Percentiles rank a stretch among this genome's conserved stretches.
These are phyloP conservation scores for Dinomys branickii DNA, from an alignment of 2,113 vertebrate species.

Conservation along the genomic window DNA sequence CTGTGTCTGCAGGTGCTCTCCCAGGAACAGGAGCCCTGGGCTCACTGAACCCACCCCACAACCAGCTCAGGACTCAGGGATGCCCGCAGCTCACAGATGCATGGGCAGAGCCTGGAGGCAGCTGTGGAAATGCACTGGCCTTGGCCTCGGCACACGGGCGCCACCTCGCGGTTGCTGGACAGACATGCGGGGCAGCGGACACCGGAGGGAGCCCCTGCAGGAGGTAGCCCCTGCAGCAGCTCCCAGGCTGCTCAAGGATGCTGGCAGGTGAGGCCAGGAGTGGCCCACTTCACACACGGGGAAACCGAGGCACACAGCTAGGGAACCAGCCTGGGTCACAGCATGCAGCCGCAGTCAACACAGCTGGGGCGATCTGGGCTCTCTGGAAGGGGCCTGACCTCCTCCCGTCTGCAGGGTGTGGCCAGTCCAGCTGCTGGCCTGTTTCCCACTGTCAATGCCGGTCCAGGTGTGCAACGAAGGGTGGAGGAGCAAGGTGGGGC, in stretches of 20 bases:
- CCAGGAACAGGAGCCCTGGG: neutral
- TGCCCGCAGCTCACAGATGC: too few relatives aligned
- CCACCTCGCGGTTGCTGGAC: neutral
- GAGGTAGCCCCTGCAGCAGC: too few relatives aligned
- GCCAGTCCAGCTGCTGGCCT: neutral
- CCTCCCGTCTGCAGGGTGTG: neutral
- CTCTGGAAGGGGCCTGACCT: neutral
- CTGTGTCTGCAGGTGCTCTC: neutral
- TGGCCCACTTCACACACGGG: neutral
- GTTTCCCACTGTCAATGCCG: neutral
- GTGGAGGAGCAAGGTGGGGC: too few relatives aligned
- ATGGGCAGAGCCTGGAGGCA: neutral
- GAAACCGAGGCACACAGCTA: neutral
- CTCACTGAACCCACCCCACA: neutral
- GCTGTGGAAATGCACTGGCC: too few relatives aligned
- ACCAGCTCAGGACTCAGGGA: neutral
- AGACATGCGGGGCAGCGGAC: neutral
- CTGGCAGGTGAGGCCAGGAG: neutral
- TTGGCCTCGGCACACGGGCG: neutral
- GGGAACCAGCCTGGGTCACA: neutral
- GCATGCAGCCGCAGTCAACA: fast-evolving
- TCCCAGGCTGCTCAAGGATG: neutral
- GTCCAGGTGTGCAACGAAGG: too few relatives aligned
- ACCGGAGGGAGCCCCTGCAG: neutral
- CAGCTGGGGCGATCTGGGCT: neutral